Evolutionary conservation across 2,113 vertebrate species (phyloP), one percentile per base, ranked within the genome.

Genomic region (Colinus virginianus): DNA sequence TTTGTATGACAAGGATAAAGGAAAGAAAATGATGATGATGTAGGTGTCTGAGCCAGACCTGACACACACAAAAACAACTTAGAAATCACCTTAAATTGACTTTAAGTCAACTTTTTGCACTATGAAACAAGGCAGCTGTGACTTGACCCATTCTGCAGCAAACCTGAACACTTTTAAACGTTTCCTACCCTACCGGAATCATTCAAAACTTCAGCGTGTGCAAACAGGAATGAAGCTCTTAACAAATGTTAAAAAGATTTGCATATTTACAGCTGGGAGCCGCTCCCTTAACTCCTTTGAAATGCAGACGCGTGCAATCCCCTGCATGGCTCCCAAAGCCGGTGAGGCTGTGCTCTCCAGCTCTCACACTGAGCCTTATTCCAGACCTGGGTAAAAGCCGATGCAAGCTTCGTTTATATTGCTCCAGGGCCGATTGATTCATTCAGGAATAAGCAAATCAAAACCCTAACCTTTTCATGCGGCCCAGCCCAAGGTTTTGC

Each of bases 241-340:
- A 30, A 83, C 4, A 80, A 81, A 88, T 16, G 56, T 43, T 64
- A 49, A 83, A 78, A 80, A 68, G 2, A 75, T 80, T 75, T 89
- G 30, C 46, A 19, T 71, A 48, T 86, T 84, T 91, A 56, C 64
- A 80, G 89, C 59, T 83, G 61, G 70, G 89, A 83, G 38, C 61
- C n/a, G 38, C 43, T 77, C 55, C 74, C 66, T 26, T 78, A 58
- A 75, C 51, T 61, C 48, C 53, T 91, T 93, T 83, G 72, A 82
- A 80, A 86, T 61, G 63, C 62, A 63, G 14, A 38, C 2, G 0
- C 2, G 22, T 53, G n/a, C 87, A 87, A 32, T 1, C 11, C 23
- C 36, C 55, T 0, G 0, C 46, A 8, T 2, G 1, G 1, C 23
- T 72, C 48, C 38, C 22, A 23, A 67, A 94, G 9, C 61, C 71